Evolutionary conservation across 2,113 vertebrate species (phyloP), one percentile per base, ranked within the genome.

Genomic region (Gambusia holbrooki): DNA sequence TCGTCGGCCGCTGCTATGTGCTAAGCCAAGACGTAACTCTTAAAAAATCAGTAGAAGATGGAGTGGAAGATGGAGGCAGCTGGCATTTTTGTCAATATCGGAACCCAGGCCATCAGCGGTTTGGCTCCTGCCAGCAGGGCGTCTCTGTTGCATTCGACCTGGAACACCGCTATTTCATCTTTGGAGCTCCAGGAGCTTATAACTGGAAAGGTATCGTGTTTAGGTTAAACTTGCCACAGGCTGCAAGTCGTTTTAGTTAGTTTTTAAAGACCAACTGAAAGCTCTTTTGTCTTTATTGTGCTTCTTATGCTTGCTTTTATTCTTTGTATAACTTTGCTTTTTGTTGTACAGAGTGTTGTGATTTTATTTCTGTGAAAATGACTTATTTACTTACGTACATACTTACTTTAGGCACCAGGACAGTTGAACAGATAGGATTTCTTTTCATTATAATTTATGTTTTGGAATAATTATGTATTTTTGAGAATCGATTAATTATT

Each of bases 121-220:
- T 97, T 73, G 98, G 98, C 62, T 96, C 96, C 82, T 99, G 98
- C 85, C 98, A 99, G 91, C 98, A 99, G 93, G 98, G 98, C 28
- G 86, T 99, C 67, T 96, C 97, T 19, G 97, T 96, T 67, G 95
- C 95, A 35, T 99, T 99, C 60, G 97, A 97, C 85, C 96, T 94
- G 82, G 95, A 97, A 82, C 96, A 93, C 81, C 97, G 97, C 84
- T 99, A 99, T 85, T 70, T 97, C 68, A 96, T 97, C 33, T 98
- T 99, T 88, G 98, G 97, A 75, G 98, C 97, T 62, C 98, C 98
- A 0, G 98, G 98, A 66, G 96, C 96, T 42, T 99, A 97, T 77
- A 96, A 98, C 88, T 99, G 98, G 98, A 99, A 98, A 98, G 98
- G 98, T 98, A 95, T 0, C 33, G 10, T 28, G 25, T 63, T 4